These are phyloP conservation scores for Eilema griseolum DNA, from an alignment of 2,888 invertebrate genomes.

Conservation along the genomic window DNA sequence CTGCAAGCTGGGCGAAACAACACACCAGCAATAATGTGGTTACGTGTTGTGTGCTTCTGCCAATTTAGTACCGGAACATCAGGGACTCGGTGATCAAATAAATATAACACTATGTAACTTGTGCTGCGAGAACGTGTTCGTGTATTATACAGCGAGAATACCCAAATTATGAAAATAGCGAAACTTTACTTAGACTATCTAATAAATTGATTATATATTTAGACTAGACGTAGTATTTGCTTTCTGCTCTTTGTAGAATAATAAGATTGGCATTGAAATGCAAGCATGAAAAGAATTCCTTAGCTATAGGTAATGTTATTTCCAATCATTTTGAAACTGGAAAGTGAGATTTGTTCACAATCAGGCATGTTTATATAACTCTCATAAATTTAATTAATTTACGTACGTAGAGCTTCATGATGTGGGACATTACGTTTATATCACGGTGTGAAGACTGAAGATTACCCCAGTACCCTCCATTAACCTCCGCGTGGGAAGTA, in stretches of 20 bases:
- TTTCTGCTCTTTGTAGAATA: not conserved
- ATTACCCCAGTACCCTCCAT: too few species aligned
- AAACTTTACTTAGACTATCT: not conserved
- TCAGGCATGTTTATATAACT: too few species aligned
- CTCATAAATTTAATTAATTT: too few species aligned
- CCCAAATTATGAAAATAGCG: not conserved
- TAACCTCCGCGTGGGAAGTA: too few species aligned
- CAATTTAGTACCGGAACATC: slow-evolving; percentile 29
- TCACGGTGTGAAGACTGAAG: too few species aligned
- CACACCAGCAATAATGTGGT: slow-evolving; percentile 40
- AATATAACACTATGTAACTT: slow-evolving; percentile 17
- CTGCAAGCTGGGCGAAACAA: slow-evolving; percentile 44
- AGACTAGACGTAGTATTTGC: not conserved
- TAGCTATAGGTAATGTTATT: not conserved
- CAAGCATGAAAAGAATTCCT: not conserved
- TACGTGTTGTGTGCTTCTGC: slow-evolving; percentile 37
- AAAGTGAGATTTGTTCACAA: too few species aligned
- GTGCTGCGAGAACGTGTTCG: slow-evolving; percentile 11
- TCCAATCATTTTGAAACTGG: too few species aligned
- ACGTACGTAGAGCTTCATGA: too few species aligned
- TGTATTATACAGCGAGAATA: not conserved
- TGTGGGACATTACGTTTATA: too few species aligned
- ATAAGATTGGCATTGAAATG: not conserved
- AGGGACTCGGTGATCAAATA: slow-evolving; percentile 22
- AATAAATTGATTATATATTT: not conserved